A percentile compares a stretch with the other conserved stretches of the same genome.
phyloP scores from a whole-genome alignment of 2,797 vertebrate genomes.

The Tympanoctomys barrerae region DNA sequence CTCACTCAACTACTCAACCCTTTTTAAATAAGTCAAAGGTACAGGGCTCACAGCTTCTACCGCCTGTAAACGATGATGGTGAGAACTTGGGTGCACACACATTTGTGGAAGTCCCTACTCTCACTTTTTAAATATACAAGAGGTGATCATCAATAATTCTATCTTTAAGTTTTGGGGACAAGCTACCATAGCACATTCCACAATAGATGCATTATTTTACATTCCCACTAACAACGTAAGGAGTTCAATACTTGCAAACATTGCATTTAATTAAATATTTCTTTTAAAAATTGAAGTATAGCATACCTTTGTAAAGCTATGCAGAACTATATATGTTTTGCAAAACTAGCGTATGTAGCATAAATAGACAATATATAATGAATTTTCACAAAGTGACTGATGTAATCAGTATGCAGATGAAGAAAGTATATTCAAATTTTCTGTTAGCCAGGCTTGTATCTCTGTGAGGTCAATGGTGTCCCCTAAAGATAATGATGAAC shows the following conservation, averaged over 20 bases:
- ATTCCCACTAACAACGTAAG: neutral
- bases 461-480: neutral
- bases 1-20: neutral
- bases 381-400: neutral
- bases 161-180: neutral
- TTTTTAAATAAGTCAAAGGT: neutral
- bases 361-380: neutral
- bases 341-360: neutral
- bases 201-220: neutral
- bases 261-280: neutral
- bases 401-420: neutral
- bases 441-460: neutral
- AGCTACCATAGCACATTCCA: neutral
- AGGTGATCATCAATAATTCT: neutral
- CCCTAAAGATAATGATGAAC: neutral
- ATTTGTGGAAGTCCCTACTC: neutral
- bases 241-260: neutral
- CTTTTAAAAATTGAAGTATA: neutral
- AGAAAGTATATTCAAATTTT: neutral
- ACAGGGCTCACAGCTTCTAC: neutral
- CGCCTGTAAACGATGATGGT: neutral
- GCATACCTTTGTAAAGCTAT: neutral
- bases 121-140: neutral
- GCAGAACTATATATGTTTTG: neutral
- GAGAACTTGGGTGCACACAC: neutral